Base-by-base conservation (phyloP, 2,113 vertebrate genomes). In the Sceloporus undulatus region DNA sequence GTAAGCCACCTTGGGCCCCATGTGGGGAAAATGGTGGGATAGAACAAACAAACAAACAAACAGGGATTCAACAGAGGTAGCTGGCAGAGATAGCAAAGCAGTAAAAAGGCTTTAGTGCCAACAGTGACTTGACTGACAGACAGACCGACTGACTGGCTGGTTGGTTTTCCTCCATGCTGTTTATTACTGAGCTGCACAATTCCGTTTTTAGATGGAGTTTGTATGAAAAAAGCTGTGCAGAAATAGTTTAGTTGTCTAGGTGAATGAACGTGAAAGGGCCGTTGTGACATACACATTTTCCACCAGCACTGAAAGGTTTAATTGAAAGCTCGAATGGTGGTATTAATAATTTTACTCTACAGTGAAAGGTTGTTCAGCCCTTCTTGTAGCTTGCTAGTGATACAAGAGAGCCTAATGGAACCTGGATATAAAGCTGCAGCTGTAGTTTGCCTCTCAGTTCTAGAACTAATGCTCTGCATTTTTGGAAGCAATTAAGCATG, bases 231-330 rank as follows among this genome's bases (percentile, higher is more conserved):
- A 14, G 83, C 27, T 71, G 2, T 65, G 81, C 16, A 91, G 89
- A 66, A 89, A 84, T 21, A 40, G 65, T 29, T 75, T 34, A 48
- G 59, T 73, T 27, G n/a, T 85, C 78, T 88, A 85, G 21, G 82
- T 52, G 84, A 89, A 92, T 59, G 82, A 85, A 59, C 1, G 23
- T 40, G 8, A 81, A 42, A 81, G 23, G 59, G 19, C 9, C 25
- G 29, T 40, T 25, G 90, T 40, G 70, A 73, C 88, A 79, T 90
- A 89, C 59, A 89, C 90, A 91, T 88, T 95, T 94, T 93, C 90
- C 84, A 91, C 82, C 82, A 89, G 82, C 77, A 59, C 76, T 94
- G 93, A 95, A 95, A 95, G 91, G 90, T 91, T 93, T 95, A 95
- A 94, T 91, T 95, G 93, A 95, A 92, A 91, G 54, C 70, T 82